Conservation (phyloP, 2,113 vertebrate genomes). For the Rhea pennata region DNA sequence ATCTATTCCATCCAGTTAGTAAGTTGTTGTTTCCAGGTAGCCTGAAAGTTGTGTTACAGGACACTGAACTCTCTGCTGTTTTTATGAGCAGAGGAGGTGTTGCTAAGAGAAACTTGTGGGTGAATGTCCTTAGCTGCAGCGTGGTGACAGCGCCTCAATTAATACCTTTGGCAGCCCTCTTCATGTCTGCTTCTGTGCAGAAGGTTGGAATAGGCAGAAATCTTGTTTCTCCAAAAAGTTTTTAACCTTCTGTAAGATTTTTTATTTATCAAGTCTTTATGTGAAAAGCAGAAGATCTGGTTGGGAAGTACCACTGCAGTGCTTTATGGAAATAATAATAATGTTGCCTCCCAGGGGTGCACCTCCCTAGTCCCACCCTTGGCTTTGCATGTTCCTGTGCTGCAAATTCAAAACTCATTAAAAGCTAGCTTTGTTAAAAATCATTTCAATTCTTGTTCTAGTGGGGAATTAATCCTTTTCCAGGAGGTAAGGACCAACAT, state of each 20-base stretch:
- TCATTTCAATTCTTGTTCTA: background rate
- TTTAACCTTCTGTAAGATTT: background rate
- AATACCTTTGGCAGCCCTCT: background rate
- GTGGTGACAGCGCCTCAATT: background rate
- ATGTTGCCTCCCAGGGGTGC: background rate
- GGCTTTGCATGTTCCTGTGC: fast-evolving
- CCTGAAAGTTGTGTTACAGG: background rate
- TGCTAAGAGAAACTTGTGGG: background rate
- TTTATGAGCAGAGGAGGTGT: background rate
- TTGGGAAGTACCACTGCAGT: background rate
- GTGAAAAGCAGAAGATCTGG: background rate
- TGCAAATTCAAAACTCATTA: background rate
- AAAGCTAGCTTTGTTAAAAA: background rate
- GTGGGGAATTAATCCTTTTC: background rate
- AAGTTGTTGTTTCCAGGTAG: background rate
- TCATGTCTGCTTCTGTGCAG: background rate
- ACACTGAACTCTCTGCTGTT: background rate
- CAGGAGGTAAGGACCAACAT: background rate
- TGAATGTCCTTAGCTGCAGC: background rate
- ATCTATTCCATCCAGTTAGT: background rate
- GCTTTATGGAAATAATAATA: background rate
- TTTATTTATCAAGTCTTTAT: background rate
- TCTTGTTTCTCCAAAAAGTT: background rate
- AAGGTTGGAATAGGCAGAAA: background rate
- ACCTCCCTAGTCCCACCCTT: background rate